Percentiles rank a stretch among this genome's conserved stretches.
Conservation (phyloP, 2,888 invertebrate genomes). For the Palloptera scutellata region DNA sequence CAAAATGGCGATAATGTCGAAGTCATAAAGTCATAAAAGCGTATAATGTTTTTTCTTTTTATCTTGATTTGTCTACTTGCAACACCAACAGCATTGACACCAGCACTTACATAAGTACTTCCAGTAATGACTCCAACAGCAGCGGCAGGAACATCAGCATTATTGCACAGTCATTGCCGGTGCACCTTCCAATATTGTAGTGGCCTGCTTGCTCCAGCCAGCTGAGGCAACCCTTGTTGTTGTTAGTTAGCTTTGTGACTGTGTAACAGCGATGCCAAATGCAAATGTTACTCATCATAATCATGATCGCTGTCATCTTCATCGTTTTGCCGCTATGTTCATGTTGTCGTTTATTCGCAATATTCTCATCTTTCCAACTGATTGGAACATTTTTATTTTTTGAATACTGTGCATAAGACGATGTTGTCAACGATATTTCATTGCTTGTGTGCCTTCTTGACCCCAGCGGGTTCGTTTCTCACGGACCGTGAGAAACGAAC, state of each 20-base stretch:
- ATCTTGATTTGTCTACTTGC: no score
- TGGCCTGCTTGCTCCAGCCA: not conserved
- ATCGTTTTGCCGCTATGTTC: slow-evolving; percentile 18
- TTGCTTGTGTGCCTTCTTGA: slow-evolving; percentile 11
- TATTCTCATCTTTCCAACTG: slow-evolving; percentile 31
- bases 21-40: no score
- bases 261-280: not conserved
- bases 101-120: no score
- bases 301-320: slow-evolving; percentile 24
- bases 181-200: not conserved
- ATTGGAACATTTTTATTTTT: slow-evolving; percentile 35
- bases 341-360: slow-evolving; percentile 38
- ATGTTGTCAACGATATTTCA: not conserved
- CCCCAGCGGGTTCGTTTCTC: not conserved
- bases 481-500: not conserved
- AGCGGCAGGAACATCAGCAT: no score
- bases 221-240: not conserved
- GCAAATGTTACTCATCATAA: slow-evolving; percentile 21
- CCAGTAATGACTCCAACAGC: no score
- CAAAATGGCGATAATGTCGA: no score
- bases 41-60: no score
- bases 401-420: slow-evolving; percentile 30
- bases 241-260: no score
- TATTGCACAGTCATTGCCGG: not conserved
- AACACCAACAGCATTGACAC: no score